Base-by-base conservation (phyloP, 2,888 invertebrate species). In the Cantharis rufa region DNA sequence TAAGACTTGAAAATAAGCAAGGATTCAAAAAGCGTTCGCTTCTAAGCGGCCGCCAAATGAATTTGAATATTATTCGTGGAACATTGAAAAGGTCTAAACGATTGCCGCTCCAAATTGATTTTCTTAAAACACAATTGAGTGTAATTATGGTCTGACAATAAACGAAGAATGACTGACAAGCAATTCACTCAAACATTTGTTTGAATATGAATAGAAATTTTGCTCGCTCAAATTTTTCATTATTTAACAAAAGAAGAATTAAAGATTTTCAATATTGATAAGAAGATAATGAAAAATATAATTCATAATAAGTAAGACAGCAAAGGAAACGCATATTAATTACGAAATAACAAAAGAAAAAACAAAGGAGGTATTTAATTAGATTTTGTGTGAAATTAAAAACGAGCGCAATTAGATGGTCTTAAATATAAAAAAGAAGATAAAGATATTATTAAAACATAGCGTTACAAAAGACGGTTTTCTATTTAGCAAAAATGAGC, bases 401-500 rank as follows among this genome's bases (percentile, higher is more conserved):
- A 71, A 71, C 32, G 62, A 74, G 71, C 15, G 71, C 75, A 75
- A 75, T 75, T 75, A 75, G 75, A 75, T 69, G 48, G 10, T 63
- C 69, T 64, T 74, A 74, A 77, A 74, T 70, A 48, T 66, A 62
- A 63, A 71, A 72, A 61, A 63, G n/a, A 70, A 76, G 70, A 63
- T 71, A 69, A 77, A 71, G 74, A 69, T 75, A 66, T 74, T 72
- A 71, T 62, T 63, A 68, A 68, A 74, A 74, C 74, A 72, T 74
- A 71, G 71, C 62, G 70, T 76, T 76, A 66, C 74, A 69, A 76
- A 77, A 71, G 74, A 71, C 64, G 71, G 32, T 71, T 68, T 74
- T 66, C 71, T 69, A 63, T 71, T 78, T 75, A 78, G 70, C 78
- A 75, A 75, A 75, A 71, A 75, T 71, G 69, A 70, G 62, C 62